Evolutionary conservation across 1,140 invertebrate species (phyloP).

Genomic region (Myzus persicae): DNA sequence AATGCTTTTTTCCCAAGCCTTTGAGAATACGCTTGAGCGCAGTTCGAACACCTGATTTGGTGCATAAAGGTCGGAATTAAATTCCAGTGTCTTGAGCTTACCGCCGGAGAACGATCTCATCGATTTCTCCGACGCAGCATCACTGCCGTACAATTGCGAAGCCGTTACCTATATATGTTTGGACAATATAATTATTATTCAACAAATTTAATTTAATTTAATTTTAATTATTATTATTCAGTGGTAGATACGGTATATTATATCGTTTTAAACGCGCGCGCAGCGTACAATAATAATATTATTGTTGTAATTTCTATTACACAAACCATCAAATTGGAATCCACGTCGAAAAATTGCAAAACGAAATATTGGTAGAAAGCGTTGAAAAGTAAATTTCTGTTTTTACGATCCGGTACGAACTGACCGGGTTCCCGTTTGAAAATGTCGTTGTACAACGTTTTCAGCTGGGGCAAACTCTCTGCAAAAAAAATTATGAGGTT

Average conservation of each 20-base stretch:
- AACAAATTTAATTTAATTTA: too few relatives aligned
- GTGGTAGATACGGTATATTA: too few relatives aligned
- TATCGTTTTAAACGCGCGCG: too few relatives aligned
- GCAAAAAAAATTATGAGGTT: not conserved
- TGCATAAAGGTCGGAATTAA: not conserved
- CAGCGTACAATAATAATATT: too few relatives aligned
- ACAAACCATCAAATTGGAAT: not conserved
- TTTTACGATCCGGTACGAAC: not conserved
- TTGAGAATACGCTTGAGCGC: not conserved
- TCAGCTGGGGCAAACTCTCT: not conserved
- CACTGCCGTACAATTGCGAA: not conserved
- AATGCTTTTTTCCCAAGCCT: too few relatives aligned
- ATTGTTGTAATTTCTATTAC: not conserved
- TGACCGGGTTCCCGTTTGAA: not conserved
- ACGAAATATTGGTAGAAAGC: conserved; percentile 9
- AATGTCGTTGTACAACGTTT: not conserved
- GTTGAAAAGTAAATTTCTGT: not conserved
- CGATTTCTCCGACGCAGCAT: not conserved
- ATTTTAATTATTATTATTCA: too few relatives aligned
- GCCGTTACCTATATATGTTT: not conserved
- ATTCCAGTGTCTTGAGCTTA: not conserved
- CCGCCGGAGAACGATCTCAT: not conserved
- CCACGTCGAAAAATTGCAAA: conserved; percentile 6
- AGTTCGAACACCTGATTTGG: not conserved
- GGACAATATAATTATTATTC: too few relatives aligned